Conservation (phyloP, 2,113 vertebrate genomes). For the Actenoides hombroni region DNA sequence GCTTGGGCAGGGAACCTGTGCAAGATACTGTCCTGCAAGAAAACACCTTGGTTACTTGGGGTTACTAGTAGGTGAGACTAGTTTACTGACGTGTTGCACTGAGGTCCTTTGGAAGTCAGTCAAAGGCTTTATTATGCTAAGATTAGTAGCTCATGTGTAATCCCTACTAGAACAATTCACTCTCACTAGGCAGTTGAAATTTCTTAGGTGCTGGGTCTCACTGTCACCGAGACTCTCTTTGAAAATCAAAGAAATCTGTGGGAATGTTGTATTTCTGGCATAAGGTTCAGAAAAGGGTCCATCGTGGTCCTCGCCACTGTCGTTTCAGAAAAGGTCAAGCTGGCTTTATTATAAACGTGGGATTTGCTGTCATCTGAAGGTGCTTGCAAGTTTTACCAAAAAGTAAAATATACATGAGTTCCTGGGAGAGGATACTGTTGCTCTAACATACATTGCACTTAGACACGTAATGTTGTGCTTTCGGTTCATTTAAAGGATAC, state of each 20-base stretch:
- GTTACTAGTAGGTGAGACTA: not conserved
- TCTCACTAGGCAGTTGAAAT: not conserved
- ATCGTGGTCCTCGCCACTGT: fast-evolving
- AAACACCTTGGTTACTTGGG: not conserved
- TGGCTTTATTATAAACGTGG: not conserved
- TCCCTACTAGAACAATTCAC: not conserved
- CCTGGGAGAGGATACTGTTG: not conserved
- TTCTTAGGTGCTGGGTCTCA: not conserved
- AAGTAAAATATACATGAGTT: not conserved
- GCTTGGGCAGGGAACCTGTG: not conserved
- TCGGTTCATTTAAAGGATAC: not conserved
- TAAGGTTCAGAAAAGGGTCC: not conserved
- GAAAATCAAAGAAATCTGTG: not conserved
- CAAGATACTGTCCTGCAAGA: not conserved
- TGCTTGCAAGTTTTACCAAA: not conserved
- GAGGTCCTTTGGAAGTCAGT: slow-evolving; percentile 15
- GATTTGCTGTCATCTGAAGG: not conserved
- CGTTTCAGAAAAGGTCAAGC: not conserved
- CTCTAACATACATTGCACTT: not conserved
- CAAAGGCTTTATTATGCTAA: not conserved
- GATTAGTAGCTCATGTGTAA: slow-evolving; percentile 8
- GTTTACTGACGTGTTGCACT: not conserved
- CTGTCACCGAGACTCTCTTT: not conserved
- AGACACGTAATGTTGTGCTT: not conserved
- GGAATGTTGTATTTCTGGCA: not conserved